phyloP scores from a whole-genome alignment of 1,140 invertebrate species.

The Atta cephalotes region DNA sequence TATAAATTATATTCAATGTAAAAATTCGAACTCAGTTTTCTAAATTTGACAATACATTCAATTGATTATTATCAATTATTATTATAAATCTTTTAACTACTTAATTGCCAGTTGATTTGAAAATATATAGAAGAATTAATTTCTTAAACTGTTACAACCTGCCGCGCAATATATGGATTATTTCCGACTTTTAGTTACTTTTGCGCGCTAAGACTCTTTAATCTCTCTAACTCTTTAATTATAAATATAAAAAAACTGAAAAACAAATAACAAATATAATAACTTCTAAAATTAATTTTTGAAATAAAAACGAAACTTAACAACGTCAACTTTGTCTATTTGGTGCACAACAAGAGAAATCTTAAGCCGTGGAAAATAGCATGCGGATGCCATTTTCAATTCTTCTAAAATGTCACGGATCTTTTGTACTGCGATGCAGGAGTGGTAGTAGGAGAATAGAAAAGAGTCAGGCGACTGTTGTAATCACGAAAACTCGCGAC shows the following conservation, averaged over 20 bases:
- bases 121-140: too few species aligned
- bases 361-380: background rate
- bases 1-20: background rate
- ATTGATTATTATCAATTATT: background rate
- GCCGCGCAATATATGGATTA: background rate
- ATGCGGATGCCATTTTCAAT: constrained; percentile 24
- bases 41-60: background rate
- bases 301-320: background rate
- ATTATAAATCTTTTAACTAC: too few species aligned
- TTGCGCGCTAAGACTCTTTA: background rate
- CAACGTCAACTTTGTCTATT: background rate
- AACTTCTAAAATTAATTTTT: background rate
- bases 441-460: constrained; percentile 15
- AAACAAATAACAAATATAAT: background rate
- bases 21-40: background rate
- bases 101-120: too few species aligned
- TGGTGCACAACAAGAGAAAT: background rate
- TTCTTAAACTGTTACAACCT: too few species aligned
- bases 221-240: background rate
- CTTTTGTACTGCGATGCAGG: constrained; percentile 25
- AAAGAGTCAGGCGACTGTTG: constrained; percentile 13
- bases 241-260: background rate
- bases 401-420: constrained; percentile 41
- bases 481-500: constrained; percentile 42
- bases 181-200: background rate